Conservation (phyloP, 2,113 vertebrate genomes). For the Oreochromis niloticus region DNA sequence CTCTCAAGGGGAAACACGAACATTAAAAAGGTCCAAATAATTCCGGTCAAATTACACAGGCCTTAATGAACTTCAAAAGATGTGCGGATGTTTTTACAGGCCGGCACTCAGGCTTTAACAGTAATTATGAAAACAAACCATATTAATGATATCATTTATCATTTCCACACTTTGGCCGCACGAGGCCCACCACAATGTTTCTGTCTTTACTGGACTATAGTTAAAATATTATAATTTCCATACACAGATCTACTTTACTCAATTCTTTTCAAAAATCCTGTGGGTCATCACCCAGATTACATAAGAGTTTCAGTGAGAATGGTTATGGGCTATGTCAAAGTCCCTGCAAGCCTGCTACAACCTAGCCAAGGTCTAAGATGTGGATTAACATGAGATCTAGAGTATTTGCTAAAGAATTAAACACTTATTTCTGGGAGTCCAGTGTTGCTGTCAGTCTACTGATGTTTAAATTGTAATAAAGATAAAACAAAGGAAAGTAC, state of each 20-base stretch:
- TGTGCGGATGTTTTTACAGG: conserved; percentile 65
- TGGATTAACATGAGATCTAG: background rate
- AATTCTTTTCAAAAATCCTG: background rate
- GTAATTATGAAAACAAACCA: conserved; percentile 72
- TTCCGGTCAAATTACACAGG: conserved; percentile 58
- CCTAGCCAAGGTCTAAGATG: background rate
- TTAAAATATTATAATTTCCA: conserved; percentile 43
- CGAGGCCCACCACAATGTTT: conserved; percentile 34
- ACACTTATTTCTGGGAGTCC: background rate
- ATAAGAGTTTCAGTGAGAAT: conserved; percentile 4
- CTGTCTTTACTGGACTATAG: conserved; percentile 26
- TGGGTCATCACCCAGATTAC: conserved; percentile 11
- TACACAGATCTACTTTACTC: background rate
- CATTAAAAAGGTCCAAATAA: conserved; percentile 56
- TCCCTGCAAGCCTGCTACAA: background rate
- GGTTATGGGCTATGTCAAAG: background rate
- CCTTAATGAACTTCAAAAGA: conserved; percentile 68
- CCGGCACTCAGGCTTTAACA: conserved; percentile 50
- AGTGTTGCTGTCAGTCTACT: background rate
- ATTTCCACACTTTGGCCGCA: conserved; percentile 59
- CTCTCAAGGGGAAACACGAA: conserved; percentile 45
- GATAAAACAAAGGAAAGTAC: background rate
- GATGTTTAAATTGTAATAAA: background rate
- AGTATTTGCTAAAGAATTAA: background rate
- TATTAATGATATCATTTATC: conserved; percentile 69